A percentile compares a stretch with the other conserved stretches of the same genome.
Evolutionary conservation across 2,797 vertebrate species (phyloP).

Genomic region (Onychomys arenicola): DNA sequence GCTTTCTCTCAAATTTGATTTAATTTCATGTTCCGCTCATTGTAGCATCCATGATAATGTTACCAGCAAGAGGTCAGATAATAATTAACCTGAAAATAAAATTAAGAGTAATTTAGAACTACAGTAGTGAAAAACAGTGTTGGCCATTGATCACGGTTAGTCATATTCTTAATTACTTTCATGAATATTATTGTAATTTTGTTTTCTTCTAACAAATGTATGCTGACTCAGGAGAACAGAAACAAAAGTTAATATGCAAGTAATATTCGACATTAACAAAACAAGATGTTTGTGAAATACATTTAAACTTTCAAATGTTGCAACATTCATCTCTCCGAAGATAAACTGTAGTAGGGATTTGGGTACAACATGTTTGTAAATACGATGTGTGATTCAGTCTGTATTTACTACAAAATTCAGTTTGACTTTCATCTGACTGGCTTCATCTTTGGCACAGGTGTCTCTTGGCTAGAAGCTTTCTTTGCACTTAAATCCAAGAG

Average conservation of each 20-base stretch:
- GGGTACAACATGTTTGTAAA: background rate
- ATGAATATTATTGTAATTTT: background rate
- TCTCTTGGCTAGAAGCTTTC: background rate
- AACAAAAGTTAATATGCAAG: constrained; percentile 38
- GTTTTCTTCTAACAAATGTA: background rate
- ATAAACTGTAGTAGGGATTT: background rate
- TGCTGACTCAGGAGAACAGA: background rate
- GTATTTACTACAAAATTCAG: background rate
- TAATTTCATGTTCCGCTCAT: background rate
- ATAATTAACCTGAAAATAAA: background rate
- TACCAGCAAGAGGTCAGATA: background rate
- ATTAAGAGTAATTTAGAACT: background rate
- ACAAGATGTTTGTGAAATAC: background rate
- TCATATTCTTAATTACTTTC: background rate
- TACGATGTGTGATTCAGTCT: background rate
- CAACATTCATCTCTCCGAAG: background rate
- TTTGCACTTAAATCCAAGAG: background rate
- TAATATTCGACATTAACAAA: background rate
- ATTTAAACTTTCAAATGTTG: constrained; percentile 35
- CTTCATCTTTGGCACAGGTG: background rate
- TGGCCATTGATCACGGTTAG: background rate
- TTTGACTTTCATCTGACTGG: background rate
- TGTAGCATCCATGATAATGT: background rate
- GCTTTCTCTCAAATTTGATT: background rate
- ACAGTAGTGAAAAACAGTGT: background rate